A percentile compares a stretch with the other conserved stretches of the same genome.
These are phyloP conservation scores for Leptobrachium ailaonicum DNA, from an alignment of 2,113 vertebrate genomes.

Conservation along the genomic window DNA sequence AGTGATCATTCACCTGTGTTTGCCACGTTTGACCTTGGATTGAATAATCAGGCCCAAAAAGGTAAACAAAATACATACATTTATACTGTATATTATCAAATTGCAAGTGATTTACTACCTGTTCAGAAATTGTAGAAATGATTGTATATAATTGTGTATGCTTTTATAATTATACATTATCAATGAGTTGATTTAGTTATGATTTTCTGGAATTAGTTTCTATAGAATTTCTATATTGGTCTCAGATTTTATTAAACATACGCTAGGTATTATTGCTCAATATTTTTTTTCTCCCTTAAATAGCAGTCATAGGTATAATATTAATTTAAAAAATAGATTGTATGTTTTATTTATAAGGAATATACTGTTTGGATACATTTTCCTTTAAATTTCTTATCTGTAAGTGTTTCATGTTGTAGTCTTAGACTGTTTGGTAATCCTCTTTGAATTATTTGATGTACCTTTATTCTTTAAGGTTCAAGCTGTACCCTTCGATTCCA, in stretches of 20 bases:
- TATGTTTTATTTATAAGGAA: no score
- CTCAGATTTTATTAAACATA: no score
- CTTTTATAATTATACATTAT: no score
- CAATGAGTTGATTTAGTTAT: neutral
- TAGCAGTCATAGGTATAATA: no score
- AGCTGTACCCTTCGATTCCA: constrained; percentile 61
- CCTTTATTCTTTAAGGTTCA: constrained; percentile 54
- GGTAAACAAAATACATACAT: constrained; percentile 60
- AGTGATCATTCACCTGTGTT: constrained; percentile 89
- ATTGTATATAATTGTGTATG: no score
- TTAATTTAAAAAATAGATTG: no score
- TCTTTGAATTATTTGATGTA: neutral
- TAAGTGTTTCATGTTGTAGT: neutral
- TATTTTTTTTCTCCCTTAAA: no score
- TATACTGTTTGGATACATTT: neutral
- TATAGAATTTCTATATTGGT: no score
- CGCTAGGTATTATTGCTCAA: no score
- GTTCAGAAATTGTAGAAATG: no score
- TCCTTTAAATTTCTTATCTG: neutral
- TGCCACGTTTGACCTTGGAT: constrained; percentile 82
- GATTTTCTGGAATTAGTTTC: neutral
- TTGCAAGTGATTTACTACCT: neutral
- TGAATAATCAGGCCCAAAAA: constrained; percentile 70
- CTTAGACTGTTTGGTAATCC: neutral
- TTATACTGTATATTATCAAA: no score